Conservation (phyloP, 2,113 vertebrate species). For the Strix aluco region DNA sequence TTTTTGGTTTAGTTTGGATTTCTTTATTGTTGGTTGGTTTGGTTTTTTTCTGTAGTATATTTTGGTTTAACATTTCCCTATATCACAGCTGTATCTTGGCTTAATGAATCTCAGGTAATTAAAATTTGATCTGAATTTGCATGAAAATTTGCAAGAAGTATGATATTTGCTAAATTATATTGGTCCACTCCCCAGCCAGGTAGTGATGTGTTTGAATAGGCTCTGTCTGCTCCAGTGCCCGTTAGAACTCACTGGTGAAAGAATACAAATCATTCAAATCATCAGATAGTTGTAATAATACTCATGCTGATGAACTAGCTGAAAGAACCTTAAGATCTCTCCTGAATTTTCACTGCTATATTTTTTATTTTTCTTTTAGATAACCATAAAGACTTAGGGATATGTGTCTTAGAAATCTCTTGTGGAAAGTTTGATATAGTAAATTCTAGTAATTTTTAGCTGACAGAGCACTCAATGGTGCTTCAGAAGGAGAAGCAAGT, state of each 20-base stretch:
- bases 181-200: too few relatives aligned
- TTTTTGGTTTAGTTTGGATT: background rate
- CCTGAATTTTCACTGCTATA: background rate
- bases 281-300: background rate
- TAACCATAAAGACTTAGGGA: background rate
- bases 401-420: background rate
- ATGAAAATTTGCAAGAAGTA: background rate
- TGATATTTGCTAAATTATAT: background rate
- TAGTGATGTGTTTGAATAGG: background rate
- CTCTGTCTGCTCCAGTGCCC: background rate
- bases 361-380: background rate
- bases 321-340: background rate
- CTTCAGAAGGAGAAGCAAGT: background rate
- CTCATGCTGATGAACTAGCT: background rate
- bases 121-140: background rate
- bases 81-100: background rate
- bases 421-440: background rate
- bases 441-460: background rate
- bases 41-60: rapidly evolving
- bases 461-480: background rate
- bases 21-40: background rate
- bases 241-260: background rate
- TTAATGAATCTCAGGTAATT: background rate
- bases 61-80: background rate
- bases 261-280: background rate